Evolutionary conservation across 2,888 invertebrate genomes (phyloP).

Genomic region (Sabellastarte sp.): DNA sequence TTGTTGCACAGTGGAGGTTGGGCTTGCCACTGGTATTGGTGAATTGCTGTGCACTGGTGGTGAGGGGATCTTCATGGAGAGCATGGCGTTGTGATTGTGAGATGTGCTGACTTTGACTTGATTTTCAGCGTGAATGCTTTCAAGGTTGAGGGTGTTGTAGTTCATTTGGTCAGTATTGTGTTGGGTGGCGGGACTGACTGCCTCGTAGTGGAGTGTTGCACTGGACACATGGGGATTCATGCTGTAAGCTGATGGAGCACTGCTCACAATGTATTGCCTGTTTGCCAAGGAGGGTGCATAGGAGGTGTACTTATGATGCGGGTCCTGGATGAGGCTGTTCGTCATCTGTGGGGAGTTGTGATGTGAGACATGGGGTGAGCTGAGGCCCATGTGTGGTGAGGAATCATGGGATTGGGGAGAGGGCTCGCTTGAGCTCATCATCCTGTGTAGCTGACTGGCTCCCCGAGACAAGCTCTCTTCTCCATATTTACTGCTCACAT

Average conservation of each 20-base stretch:
- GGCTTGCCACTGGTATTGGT: not conserved
- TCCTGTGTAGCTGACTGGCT: not conserved
- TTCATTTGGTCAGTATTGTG: not conserved
- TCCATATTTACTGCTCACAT: not conserved
- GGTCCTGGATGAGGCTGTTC: too few relatives aligned
- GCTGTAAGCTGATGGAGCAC: not conserved
- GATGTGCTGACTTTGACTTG: not conserved
- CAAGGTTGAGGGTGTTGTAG: not conserved
- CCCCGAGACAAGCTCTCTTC: not conserved
- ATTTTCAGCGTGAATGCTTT: not conserved
- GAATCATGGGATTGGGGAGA: not conserved
- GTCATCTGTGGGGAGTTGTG: too few relatives aligned
- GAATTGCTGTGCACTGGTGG: not conserved
- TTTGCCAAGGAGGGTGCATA: not conserved
- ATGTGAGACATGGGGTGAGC: not conserved
- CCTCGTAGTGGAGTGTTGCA: not conserved
- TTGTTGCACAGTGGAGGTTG: not conserved
- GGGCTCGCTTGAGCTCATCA: not conserved
- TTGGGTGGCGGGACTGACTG: not conserved
- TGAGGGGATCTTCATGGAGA: too few relatives aligned
- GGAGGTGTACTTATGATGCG: too few relatives aligned
- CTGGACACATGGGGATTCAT: not conserved
- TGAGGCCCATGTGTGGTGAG: not conserved
- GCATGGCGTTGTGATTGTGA: too few relatives aligned
- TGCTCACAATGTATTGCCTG: not conserved